phyloP scores from a whole-genome alignment of 2,888 invertebrate genomes.

The Agrotis clavis region DNA sequence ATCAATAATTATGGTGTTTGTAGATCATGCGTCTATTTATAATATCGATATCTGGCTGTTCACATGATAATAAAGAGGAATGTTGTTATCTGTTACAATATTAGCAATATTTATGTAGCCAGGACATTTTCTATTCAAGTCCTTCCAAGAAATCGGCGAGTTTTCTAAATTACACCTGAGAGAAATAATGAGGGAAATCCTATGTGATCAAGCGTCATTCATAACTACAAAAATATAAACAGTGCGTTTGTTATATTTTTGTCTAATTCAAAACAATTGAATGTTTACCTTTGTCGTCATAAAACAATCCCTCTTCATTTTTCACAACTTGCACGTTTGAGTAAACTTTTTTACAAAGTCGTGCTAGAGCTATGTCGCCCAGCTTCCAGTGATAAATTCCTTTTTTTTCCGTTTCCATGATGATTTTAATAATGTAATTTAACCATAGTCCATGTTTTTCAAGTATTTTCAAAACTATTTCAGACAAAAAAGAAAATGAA shows the following conservation, averaged over 20 bases:
- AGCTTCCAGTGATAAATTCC: conserved; percentile 86
- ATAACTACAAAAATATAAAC: conserved; percentile 44
- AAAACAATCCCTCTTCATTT: conserved; percentile 84
- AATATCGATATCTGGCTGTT: not conserved
- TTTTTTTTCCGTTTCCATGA: conserved; percentile 65
- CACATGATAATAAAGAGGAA: conserved; percentile 9
- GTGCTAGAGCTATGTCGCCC: conserved; percentile 84
- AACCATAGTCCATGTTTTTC: not conserved
- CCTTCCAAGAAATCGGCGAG: conserved; percentile 41
- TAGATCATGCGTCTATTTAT: not conserved
- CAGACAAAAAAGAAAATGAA: not conserved
- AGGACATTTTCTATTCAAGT: conserved; percentile 44
- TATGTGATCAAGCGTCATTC: conserved; percentile 19
- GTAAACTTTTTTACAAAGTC: conserved; percentile 83
- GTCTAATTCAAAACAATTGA: conserved; percentile 45
- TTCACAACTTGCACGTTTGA: conserved; percentile 85
- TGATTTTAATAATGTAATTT: not conserved
- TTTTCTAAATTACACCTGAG: conserved; percentile 52
- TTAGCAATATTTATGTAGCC: conserved; percentile 28
- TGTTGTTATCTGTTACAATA: conserved; percentile 40
- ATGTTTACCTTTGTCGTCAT: conserved; percentile 83
- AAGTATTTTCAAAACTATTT: not conserved
- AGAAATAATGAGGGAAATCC: conserved; percentile 43
- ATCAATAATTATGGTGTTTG: not conserved
- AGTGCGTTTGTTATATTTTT: conserved; percentile 35